These are phyloP conservation scores for Eudorcas thomsonii DNA, from an alignment of 2,113 vertebrate genomes.

Conservation along the genomic window DNA sequence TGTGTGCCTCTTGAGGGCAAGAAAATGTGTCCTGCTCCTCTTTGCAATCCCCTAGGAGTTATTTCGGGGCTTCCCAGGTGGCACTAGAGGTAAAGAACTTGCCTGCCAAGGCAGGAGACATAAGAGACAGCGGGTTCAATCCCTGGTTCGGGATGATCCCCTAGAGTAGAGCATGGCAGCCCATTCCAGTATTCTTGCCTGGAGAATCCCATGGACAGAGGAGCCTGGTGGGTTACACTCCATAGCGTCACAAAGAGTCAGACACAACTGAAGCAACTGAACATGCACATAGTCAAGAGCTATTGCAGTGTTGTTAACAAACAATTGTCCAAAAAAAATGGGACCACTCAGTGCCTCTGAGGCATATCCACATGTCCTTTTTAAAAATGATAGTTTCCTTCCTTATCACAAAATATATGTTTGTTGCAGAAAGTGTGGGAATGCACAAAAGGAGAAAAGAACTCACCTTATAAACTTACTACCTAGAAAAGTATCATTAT, in stretches of 20 bases:
- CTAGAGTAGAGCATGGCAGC: not conserved
- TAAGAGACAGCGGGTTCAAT: not conserved
- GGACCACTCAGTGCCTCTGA: not conserved
- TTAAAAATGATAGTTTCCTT: not conserved
- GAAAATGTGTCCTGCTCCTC: not conserved
- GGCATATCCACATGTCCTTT: not conserved
- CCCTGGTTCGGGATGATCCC: not conserved
- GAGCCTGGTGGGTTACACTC: not conserved
- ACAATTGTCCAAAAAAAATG: not conserved
- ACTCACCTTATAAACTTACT: not conserved
- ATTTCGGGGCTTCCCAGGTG: not conserved
- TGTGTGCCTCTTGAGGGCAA: not conserved
- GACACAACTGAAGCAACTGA: not conserved
- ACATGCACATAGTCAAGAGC: not conserved
- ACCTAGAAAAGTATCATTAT: not conserved
- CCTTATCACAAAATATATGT: not conserved
- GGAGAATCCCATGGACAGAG: not conserved
- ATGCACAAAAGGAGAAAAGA: not conserved
- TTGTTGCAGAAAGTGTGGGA: slow-evolving; percentile 7
- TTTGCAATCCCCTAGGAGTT: not conserved
- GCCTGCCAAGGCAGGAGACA: not conserved
- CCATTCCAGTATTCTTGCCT: not conserved
- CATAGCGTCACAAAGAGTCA: not conserved
- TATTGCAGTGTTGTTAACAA: not conserved
- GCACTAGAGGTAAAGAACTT: not conserved